Percentiles rank a stretch among this genome's conserved stretches.
phyloP scores from a whole-genome alignment of 2,797 vertebrate genomes.

The Phrynocephalus vlangalii region DNA sequence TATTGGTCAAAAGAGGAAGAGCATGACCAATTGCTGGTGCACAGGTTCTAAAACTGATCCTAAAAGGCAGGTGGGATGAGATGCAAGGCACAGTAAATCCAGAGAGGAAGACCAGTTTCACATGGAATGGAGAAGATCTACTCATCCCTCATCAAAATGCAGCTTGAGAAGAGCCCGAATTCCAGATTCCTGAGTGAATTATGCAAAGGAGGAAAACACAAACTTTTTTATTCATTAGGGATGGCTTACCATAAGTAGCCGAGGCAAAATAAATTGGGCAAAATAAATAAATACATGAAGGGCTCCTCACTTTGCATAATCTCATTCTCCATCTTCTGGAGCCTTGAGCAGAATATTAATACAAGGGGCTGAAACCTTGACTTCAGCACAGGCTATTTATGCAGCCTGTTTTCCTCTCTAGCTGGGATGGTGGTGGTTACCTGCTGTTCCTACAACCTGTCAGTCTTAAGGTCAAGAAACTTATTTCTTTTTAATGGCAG shows the following conservation, averaged over 20 bases:
- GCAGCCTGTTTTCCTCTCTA: too few relatives aligned
- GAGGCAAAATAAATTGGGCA: not conserved
- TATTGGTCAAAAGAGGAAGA: too few relatives aligned
- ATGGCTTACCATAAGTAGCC: not conserved
- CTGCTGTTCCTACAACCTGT: not conserved
- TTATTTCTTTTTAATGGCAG: not conserved
- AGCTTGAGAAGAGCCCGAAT: not conserved
- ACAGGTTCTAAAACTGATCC: not conserved
- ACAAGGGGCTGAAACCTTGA: not conserved
- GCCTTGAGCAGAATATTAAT: not conserved
- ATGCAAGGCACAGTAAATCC: not conserved
- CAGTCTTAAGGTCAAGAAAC: not conserved
- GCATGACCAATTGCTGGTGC: not conserved
- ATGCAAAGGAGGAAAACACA: not conserved
- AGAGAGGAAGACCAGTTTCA: not conserved
- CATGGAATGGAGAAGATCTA: not conserved
- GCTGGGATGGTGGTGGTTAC: not conserved
- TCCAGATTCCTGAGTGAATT: not conserved
- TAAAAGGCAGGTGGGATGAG: not conserved
- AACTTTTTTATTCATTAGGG: not conserved
- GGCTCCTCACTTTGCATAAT: not conserved
- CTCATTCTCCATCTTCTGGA: not conserved
- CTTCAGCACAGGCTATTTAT: not conserved
- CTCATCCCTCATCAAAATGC: not conserved
- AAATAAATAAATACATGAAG: not conserved